Evolutionary conservation across 2,888 invertebrate species (phyloP).

Genomic region (Phyto melanocephala): DNA sequence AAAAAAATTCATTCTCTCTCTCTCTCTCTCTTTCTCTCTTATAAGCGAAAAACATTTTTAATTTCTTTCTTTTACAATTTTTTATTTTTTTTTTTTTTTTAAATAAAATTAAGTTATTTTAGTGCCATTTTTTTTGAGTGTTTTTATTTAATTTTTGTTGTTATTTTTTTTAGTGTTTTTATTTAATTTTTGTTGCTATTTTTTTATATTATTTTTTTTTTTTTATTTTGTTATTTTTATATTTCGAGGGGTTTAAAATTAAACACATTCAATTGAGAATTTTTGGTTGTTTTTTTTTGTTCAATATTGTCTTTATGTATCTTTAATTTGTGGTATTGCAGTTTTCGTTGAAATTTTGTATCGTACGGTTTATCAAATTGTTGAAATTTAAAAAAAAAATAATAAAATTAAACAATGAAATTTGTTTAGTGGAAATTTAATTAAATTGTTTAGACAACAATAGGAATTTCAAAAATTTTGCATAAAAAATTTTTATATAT

Average conservation of each 20-base stretch:
- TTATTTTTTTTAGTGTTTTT: background rate
- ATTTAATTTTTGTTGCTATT: background rate
- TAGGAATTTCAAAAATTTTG: slow-evolving; percentile 55
- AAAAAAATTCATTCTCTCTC: background rate
- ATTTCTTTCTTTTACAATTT: background rate
- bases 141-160: background rate
- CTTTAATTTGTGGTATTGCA: slow-evolving; percentile 35
- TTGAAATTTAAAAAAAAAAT: slow-evolving; percentile 41
- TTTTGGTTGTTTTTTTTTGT: background rate
- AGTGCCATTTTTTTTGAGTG: background rate
- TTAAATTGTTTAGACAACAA: background rate
- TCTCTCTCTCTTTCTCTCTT: too few species aligned
- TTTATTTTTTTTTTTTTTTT: slow-evolving; percentile 16
- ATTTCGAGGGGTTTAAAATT: slow-evolving; percentile 39
- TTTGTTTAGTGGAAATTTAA: too few species aligned
- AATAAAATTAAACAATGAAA: background rate
- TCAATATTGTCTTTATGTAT: slow-evolving; percentile 16
- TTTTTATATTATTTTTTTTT: slow-evolving; percentile 10
- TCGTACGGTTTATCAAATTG: slow-evolving; percentile 56
- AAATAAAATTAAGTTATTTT: background rate
- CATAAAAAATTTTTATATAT: too few species aligned
- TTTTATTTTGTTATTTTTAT: slow-evolving; percentile 6
- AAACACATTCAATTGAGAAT: slow-evolving; percentile 33
- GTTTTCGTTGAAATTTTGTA: slow-evolving; percentile 60
- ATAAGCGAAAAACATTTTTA: background rate